These are phyloP conservation scores for Nesoenas mayeri DNA, from an alignment of 2,113 vertebrate species.

Conservation along the genomic window DNA sequence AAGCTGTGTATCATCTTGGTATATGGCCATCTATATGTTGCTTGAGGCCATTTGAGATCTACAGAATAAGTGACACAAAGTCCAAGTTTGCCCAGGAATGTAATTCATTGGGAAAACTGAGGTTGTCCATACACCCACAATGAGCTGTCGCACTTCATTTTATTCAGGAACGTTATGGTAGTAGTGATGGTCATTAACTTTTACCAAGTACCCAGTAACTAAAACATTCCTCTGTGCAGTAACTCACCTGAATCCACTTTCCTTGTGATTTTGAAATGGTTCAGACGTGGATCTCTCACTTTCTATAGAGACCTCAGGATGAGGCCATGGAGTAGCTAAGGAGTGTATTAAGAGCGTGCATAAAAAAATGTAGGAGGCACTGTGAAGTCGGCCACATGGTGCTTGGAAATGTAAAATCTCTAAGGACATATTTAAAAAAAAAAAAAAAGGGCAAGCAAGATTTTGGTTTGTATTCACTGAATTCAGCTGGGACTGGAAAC, in stretches of 20 bases:
- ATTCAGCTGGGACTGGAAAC: neutral
- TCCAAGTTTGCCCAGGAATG: neutral
- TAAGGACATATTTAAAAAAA: neutral
- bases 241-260: neutral
- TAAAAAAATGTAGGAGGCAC: neutral
- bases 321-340: neutral
- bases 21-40: neutral
- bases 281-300: neutral
- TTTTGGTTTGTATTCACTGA: neutral
- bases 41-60: neutral
- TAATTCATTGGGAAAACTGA: neutral
- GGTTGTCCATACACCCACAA: neutral
- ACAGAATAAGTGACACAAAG: neutral
- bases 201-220: neutral
- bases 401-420: neutral
- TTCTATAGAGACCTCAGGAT: neutral
- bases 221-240: neutral
- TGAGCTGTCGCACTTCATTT: neutral
- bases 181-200: neutral
- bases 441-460: neutral
- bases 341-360: neutral
- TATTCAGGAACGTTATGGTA: neutral
- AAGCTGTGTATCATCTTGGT: neutral
- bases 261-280: neutral
- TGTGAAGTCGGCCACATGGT: neutral